Evolutionary conservation across 2,888 invertebrate species (phyloP), one percentile per base, ranked within the genome.

Genomic region (Physocephala rufipes): DNA sequence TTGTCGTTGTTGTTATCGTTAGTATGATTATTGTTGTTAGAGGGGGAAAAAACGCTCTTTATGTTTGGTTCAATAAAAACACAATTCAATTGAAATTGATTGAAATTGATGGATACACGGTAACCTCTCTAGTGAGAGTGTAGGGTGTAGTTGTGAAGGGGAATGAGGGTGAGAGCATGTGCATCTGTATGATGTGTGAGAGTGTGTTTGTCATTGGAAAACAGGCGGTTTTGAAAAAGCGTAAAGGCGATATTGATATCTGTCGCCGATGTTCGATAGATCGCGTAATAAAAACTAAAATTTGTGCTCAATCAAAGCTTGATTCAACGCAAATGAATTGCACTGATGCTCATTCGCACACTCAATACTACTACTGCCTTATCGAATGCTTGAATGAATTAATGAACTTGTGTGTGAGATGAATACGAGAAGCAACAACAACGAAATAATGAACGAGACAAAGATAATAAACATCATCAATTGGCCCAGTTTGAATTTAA

Each of bases 51-150:
- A 68, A 69, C 67, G 73, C 68, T 71, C 69, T 75, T 75, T 75
- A 75, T 74, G 75, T 36, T 7, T 4, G 5, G 71, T 74, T 75
- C 75, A 76, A 76, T 76, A 77, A 77, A 76, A 77, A 75, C 73
- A 73, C 74, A 75, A 75, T 74, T 77, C 68, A 72, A 73, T 75
- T 75, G 75, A 75, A 73, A 75, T 72, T 71, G 72, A 74, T 72
- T 75, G 69, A 74, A 74, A 71, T 71, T 53, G 61, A 71, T 72
- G 71, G 67, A 51, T 21, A 51, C n/a, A 51, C n/a, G 51, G n/a
- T n/a, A n/a, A n/a, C n/a, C 51, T 15, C 1, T 36, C 0, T 19
- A 9, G 30, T 64, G n/a, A 28, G 64, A n/a, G 64, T 64, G 64
- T 28, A 1, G 47, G 51, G 30, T n/a, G 30, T 36, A 62, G 13